Evolutionary conservation across 2,797 vertebrate genomes (phyloP), one percentile per base, ranked within the genome.

Genomic region (Aselliscus stoliczkanus): DNA sequence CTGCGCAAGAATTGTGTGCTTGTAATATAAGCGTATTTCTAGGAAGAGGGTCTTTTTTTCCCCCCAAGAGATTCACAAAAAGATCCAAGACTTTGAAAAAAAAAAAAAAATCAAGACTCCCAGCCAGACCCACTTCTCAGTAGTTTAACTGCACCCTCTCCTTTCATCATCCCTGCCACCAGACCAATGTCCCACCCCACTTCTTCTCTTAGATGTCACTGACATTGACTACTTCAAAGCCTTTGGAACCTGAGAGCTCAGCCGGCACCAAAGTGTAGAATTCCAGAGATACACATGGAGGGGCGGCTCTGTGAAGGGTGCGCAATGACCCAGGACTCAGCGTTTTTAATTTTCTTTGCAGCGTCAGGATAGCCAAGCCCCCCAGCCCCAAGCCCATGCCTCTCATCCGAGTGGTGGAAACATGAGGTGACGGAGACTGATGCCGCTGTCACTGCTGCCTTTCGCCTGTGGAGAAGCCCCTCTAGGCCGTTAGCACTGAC

Each of bases 401-500:
- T 18, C 99, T 99, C 98, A 99, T 99, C 97, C 99, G 99, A 97
- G 99, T 99, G 97, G 99, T 99, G 65, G 99, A 99, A 97, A 99
- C 98, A 88, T 99, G 98, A 98, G 82, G n/a, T 15, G 17, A 27
- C 39, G 39, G 73, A 93, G n/a, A 2, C 0, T 14, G 86, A 31
- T 0, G 20, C 7, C 2, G 70, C 67, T 7, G 9, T 50, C 50
- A 56, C 70, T 15, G 69, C 54, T 0, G 4, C 73, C 87, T 65
- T 44, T 58, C 4, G 11, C 96, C 96, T 96, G 60, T 0, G 42
- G 88, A 95, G 94, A 96, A 95, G 94, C 89, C 83, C 54, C 17
- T 42, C 23, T 76, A 62, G 80, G 93, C 85, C 15, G 31, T 65
- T 92, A 25, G 73, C 67, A 29, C 79, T 42, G 95, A 93, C 94